These are phyloP conservation scores for Cantharis rufa DNA, from an alignment of 2,888 invertebrate species.

Conservation along the genomic window DNA sequence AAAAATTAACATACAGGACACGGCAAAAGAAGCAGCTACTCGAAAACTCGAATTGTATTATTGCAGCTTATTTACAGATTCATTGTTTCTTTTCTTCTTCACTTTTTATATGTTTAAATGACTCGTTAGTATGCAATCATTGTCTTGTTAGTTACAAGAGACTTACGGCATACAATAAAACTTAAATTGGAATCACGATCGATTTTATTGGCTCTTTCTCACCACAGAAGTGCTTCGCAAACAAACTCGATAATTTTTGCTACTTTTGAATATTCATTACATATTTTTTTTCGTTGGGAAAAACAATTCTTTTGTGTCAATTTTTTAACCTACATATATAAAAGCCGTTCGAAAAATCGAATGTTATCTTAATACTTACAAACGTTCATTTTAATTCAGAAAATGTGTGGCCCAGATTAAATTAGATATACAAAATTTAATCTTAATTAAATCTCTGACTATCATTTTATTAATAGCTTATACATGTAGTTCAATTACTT, in stretches of 20 bases:
- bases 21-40: neutral
- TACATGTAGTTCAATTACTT: neutral
- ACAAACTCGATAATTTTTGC: neutral
- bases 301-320: neutral
- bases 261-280: neutral
- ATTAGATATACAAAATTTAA: neutral
- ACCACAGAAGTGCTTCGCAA: neutral
- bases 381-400: neutral
- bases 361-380: neutral
- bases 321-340: neutral
- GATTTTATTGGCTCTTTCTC: neutral
- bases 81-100: neutral
- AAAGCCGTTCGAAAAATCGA: neutral
- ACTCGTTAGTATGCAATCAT: neutral
- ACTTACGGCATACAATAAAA: neutral
- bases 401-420: slow-evolving; percentile 1
- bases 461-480: slow-evolving; percentile 2
- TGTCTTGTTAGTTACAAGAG: neutral
- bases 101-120: neutral
- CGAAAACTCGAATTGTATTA: too few species aligned
- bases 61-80: neutral
- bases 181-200: neutral
- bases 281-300: too few species aligned
- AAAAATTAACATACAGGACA: neutral
- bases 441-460: slow-evolving; percentile 1